A percentile compares a stretch with the other conserved stretches of the same genome.
phyloP scores from a whole-genome alignment of 2,888 invertebrate genomes.

The Belgica antarctica region DNA sequence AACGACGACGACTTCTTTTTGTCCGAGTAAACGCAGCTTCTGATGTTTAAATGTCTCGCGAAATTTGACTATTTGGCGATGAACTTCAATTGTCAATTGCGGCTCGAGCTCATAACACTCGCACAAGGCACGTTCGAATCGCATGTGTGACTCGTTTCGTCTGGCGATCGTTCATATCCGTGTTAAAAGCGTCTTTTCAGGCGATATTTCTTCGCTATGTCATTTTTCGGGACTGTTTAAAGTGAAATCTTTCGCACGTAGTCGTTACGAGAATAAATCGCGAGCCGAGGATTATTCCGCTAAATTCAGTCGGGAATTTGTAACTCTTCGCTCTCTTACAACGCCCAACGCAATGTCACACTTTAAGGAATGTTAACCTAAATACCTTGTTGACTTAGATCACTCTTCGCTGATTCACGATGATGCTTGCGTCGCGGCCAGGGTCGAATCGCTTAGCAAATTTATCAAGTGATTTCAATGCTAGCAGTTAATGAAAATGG shows the following conservation, averaged over 20 bases:
- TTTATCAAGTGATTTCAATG: no score
- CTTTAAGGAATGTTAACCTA: background rate
- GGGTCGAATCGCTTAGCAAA: no score
- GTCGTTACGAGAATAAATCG: no score
- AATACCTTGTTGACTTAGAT: background rate
- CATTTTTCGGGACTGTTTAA: background rate
- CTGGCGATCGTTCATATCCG: constrained; percentile 1
- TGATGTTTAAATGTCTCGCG: background rate
- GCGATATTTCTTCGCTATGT: background rate
- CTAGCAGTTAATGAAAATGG: no score
- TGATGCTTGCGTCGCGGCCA: no score
- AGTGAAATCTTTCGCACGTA: constrained; percentile 10
- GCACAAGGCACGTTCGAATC: background rate
- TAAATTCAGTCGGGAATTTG: background rate
- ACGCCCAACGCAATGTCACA: background rate
- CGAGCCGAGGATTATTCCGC: background rate
- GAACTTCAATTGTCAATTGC: background rate
- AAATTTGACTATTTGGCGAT: background rate
- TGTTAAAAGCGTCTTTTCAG: constrained; percentile 1
- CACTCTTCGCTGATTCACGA: background rate
- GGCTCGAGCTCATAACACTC: background rate
- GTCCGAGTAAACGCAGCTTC: no score
- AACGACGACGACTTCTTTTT: background rate
- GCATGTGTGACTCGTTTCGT: background rate
- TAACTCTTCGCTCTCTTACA: background rate